Percentiles rank a stretch among this genome's conserved stretches.
These are phyloP conservation scores for Noturus placidus DNA, from an alignment of 2,113 vertebrate species.

Conservation along the genomic window DNA sequence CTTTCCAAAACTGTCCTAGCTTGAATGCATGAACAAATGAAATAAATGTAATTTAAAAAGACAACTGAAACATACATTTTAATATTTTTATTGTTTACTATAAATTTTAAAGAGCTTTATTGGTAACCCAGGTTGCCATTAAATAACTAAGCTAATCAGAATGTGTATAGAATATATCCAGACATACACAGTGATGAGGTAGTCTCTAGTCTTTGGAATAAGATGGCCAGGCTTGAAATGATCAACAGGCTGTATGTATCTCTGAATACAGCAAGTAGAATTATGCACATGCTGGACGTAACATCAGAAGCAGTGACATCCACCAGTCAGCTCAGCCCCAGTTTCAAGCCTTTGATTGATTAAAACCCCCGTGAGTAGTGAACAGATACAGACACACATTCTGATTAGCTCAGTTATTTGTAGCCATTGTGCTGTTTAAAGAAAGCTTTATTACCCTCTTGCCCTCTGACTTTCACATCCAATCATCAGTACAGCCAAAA, in stretches of 20 bases:
- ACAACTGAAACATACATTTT: background rate
- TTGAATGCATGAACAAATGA: no score
- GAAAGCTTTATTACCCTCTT: slow-evolving; percentile 9
- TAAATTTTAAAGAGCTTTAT: no score
- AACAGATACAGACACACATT: background rate
- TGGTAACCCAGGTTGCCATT: no score
- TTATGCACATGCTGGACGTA: background rate
- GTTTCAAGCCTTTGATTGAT: background rate
- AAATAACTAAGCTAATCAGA: no score
- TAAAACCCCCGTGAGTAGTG: background rate
- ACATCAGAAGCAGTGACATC: background rate
- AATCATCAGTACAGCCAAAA: slow-evolving; percentile 18
- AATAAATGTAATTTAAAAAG: background rate
- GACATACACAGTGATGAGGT: background rate
- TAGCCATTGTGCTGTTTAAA: background rate
- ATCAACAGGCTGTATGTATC: background rate
- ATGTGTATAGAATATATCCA: background rate
- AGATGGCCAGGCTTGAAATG: background rate
- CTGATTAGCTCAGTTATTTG: slow-evolving; percentile 5
- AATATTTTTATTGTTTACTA: no score
- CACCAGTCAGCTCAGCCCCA: background rate
- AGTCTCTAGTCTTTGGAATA: background rate
- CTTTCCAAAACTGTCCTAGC: slow-evolving; percentile 2
- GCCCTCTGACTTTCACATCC: slow-evolving; percentile 17
- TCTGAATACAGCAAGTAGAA: background rate